A percentile compares a stretch with the other conserved stretches of the same genome.
These are phyloP conservation scores for Habroteleia sp. DNA, from an alignment of 2,888 invertebrate genomes.

Conservation along the genomic window DNA sequence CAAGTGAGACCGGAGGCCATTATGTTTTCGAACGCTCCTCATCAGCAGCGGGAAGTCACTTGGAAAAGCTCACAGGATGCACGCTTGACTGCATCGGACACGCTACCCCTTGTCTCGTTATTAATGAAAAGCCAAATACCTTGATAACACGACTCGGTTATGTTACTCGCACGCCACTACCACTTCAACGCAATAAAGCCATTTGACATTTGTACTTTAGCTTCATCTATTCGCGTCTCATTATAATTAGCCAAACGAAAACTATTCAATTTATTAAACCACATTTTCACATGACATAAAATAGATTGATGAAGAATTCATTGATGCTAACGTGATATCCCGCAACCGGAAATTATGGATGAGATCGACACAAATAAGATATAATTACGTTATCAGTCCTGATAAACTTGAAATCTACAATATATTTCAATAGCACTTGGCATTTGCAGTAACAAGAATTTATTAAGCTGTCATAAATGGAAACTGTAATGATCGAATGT, in stretches of 20 bases:
- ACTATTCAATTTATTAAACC: constrained; percentile 14
- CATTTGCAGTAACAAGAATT: constrained; percentile 12
- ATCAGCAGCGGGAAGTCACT: constrained; percentile 61
- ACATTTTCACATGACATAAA: too few relatives aligned
- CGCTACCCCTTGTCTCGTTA: constrained; percentile 59
- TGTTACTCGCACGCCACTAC: constrained; percentile 22
- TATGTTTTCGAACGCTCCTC: constrained; percentile 62
- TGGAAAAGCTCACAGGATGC: constrained; percentile 59
- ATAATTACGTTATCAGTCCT: too few relatives aligned
- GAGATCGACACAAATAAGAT: too few relatives aligned
- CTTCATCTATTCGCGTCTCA: constrained; percentile 21
- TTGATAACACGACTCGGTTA: constrained; percentile 32
- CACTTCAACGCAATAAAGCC: constrained; percentile 24
- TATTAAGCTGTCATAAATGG: too few relatives aligned
- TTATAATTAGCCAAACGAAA: constrained; percentile 13
- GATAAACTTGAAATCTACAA: too few relatives aligned
- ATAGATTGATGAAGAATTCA: too few relatives aligned
- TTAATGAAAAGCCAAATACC: constrained; percentile 56
- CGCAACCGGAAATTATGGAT: too few relatives aligned
- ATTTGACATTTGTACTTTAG: constrained; percentile 25
- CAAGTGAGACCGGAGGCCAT: constrained; percentile 63
- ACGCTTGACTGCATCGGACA: constrained; percentile 55
- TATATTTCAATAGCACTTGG: neutral
- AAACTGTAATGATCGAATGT: too few relatives aligned
- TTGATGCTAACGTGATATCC: too few relatives aligned